A percentile compares a stretch with the other conserved stretches of the same genome.
These are phyloP conservation scores for Eupithecia centaureata DNA, from an alignment of 2,888 invertebrate genomes.

Conservation along the genomic window DNA sequence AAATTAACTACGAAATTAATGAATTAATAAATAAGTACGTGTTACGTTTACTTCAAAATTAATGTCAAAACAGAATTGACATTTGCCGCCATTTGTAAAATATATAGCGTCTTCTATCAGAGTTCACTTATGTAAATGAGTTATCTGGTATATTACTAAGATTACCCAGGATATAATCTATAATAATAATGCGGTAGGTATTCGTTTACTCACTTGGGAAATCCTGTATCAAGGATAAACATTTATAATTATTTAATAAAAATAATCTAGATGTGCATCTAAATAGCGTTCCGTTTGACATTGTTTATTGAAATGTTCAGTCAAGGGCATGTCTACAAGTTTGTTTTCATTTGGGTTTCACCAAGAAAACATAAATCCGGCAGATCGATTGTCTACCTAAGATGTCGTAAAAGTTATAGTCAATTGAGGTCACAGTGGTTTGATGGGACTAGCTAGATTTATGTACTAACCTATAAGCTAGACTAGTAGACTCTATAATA, in stretches of 20 bases:
- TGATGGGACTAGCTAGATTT: background rate
- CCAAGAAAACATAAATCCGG: background rate
- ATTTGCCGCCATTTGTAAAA: too few species aligned
- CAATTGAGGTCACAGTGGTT: background rate
- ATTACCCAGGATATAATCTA: too few species aligned
- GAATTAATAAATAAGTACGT: too few species aligned
- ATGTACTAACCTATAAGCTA: background rate
- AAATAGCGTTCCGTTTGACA: background rate
- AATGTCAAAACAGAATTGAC: too few species aligned
- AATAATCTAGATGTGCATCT: background rate
- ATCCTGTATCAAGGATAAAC: too few species aligned
- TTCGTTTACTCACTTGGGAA: background rate
- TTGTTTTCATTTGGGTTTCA: background rate
- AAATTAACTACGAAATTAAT: too few species aligned
- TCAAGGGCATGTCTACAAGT: background rate
- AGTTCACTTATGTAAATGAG: too few species aligned
- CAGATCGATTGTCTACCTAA: background rate
- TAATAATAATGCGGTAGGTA: too few species aligned
- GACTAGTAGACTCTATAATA: background rate
- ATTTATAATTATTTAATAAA: too few species aligned
- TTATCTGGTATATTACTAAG: too few species aligned
- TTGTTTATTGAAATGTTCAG: background rate
- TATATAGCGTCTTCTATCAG: too few species aligned
- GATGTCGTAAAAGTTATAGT: constrained; percentile 3
- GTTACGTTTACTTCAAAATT: too few species aligned